phyloP scores from a whole-genome alignment of 1,140 invertebrate species.

The Ceratina calcarata region DNA sequence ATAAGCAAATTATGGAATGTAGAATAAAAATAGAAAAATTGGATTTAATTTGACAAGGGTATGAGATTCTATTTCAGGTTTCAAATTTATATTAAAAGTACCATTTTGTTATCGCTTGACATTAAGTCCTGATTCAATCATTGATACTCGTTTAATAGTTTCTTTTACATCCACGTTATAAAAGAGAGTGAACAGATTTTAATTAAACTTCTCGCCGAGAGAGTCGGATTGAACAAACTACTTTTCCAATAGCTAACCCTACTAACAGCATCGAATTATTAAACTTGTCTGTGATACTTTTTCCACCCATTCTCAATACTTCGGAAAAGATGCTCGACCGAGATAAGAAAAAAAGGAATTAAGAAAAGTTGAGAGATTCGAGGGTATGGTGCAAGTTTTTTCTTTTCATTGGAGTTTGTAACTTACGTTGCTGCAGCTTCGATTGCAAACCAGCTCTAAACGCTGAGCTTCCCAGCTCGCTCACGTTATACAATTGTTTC shows the following conservation, averaged over 20 bases:
- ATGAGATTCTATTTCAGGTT: too few species aligned
- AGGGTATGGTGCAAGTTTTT: conserved; percentile 18
- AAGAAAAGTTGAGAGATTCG: not conserved
- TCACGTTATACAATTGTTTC: conserved; percentile 7
- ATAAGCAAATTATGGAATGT: too few species aligned
- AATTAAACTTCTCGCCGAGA: conserved; percentile 27
- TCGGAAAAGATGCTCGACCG: not conserved
- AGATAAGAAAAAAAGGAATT: not conserved
- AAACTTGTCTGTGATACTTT: conserved; percentile 36
- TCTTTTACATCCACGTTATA: not conserved
- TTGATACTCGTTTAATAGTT: conserved; percentile 30
- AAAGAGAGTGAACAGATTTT: conserved; percentile 13
- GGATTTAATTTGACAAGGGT: too few species aligned
- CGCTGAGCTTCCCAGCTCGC: conserved; percentile 30
- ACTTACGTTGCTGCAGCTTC: conserved; percentile 40
- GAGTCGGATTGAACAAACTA: conserved; percentile 19
- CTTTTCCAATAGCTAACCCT: conserved; percentile 22
- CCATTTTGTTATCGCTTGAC: too few species aligned
- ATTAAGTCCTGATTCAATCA: not conserved
- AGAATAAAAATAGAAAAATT: too few species aligned
- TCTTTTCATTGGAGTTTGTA: conserved; percentile 24
- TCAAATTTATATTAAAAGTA: too few species aligned
- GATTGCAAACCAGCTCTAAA: conserved; percentile 30
- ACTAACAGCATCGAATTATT: conserved; percentile 45
- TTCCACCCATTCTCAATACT: not conserved